phyloP scores from a whole-genome alignment of 92 coral and sea anemone species.

The Zoanthus gigantus region DNA sequence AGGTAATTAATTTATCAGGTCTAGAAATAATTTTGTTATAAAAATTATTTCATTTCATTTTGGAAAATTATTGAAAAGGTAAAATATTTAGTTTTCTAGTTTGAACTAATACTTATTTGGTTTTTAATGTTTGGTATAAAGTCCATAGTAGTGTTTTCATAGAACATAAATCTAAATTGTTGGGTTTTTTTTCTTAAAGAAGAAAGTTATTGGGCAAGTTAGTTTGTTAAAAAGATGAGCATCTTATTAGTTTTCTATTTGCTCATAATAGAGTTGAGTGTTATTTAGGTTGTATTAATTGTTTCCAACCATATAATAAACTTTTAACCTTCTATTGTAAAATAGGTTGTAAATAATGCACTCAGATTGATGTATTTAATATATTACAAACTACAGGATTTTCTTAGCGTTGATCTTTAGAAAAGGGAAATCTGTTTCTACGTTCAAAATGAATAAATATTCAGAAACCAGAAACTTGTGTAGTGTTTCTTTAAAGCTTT shows the following conservation, averaged over 20 bases:
- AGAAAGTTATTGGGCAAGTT: too few species aligned
- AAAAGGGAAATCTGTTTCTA: conserved; percentile 14
- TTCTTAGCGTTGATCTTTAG: not conserved
- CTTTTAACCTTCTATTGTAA: conserved; percentile 20
- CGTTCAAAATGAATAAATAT: not conserved
- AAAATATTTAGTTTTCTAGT: not conserved
- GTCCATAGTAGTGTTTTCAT: too few species aligned
- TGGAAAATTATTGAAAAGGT: not conserved
- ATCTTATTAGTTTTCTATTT: not conserved
- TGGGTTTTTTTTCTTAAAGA: too few species aligned
- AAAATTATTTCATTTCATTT: not conserved
- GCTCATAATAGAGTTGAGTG: not conserved
- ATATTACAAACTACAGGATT: conserved; percentile 1
- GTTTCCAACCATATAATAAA: not conserved
- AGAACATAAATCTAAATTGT: too few species aligned
- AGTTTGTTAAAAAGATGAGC: too few species aligned
- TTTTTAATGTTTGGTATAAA: not conserved
- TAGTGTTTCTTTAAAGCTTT: not conserved
- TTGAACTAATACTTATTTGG: not conserved
- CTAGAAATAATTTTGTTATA: not conserved
- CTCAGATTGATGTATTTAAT: conserved; percentile 37
- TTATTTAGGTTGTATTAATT: not conserved
- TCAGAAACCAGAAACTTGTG: not conserved
- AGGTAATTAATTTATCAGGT: not conserved
- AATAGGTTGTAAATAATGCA: conserved; percentile 40